Conservation (phyloP, 2,113 vertebrate genomes). For the Glaucidium brasilianum region DNA sequence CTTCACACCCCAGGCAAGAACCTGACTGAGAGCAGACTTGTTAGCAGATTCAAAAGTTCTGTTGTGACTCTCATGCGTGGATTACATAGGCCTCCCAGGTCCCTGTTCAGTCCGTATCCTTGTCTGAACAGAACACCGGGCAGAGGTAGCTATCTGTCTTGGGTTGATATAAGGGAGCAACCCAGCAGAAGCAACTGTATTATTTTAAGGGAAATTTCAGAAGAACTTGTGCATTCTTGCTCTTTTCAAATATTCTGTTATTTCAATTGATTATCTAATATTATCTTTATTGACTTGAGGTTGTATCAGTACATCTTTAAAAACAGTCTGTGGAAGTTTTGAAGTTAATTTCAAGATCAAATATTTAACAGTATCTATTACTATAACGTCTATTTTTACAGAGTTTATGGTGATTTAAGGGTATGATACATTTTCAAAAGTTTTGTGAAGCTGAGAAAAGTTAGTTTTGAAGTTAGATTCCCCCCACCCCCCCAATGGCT, state of each 20-base stretch:
- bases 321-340: not conserved
- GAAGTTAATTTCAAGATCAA: not conserved
- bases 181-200: not conserved
- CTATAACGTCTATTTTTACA: not conserved
- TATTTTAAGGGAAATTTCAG: not conserved
- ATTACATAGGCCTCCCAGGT: not conserved
- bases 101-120: not conserved
- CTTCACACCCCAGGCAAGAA: not conserved
- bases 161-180: not conserved
- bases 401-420: not conserved
- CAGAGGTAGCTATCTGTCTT: not conserved
- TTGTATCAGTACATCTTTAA: not conserved
- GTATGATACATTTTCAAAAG: not conserved
- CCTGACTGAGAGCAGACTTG: not conserved
- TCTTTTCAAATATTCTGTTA: not conserved
- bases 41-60: not conserved
- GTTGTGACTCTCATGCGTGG: not conserved
- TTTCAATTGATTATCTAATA: not conserved
- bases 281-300: not conserved
- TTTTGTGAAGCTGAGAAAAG: not conserved
- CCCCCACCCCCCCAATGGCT: not conserved
- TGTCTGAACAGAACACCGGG: accelerated
- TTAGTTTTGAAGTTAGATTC: not conserved
- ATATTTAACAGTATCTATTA: not conserved
- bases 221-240: not conserved